A percentile compares a stretch with the other conserved stretches of the same genome.
Evolutionary conservation across 1,140 invertebrate genomes (phyloP).

Genomic region (Zeugodacus cucurbitae): DNA sequence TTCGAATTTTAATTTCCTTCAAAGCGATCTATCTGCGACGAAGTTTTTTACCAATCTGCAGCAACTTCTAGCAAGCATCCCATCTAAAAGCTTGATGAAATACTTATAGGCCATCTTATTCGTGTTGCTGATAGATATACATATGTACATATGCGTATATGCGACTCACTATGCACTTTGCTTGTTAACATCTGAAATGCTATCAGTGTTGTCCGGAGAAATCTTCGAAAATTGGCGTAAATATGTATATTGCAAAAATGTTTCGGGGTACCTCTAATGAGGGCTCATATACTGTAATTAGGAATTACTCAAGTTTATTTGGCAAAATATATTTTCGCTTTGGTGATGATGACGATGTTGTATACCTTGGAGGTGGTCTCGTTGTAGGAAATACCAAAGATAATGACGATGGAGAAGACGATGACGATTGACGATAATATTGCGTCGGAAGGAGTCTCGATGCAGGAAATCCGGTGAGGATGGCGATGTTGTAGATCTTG

Average conservation of each 20-base stretch:
- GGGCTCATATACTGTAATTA: neutral
- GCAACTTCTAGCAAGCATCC: neutral
- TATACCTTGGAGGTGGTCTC: too few relatives aligned
- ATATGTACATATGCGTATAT: neutral
- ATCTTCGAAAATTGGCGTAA: neutral
- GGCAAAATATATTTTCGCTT: neutral
- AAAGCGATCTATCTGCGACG: neutral
- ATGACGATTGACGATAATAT: too few relatives aligned
- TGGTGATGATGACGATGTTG: too few relatives aligned
- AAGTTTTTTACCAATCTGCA: neutral
- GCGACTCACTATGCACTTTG: neutral
- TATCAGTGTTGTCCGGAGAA: neutral
- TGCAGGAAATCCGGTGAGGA: too few relatives aligned
- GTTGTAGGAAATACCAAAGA: too few relatives aligned
- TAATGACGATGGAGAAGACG: too few relatives aligned
- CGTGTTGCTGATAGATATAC: neutral
- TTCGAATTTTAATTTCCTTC: neutral
- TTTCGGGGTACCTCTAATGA: neutral
- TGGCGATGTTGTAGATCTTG: too few relatives aligned
- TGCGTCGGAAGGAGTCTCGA: too few relatives aligned
- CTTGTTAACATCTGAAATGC: neutral
- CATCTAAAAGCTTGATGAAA: neutral
- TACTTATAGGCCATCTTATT: neutral
- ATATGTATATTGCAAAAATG: slow-evolving; percentile 4
- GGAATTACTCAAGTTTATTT: neutral